Conservation (phyloP, 2,888 invertebrate species). For the Calameuta filiformis region DNA sequence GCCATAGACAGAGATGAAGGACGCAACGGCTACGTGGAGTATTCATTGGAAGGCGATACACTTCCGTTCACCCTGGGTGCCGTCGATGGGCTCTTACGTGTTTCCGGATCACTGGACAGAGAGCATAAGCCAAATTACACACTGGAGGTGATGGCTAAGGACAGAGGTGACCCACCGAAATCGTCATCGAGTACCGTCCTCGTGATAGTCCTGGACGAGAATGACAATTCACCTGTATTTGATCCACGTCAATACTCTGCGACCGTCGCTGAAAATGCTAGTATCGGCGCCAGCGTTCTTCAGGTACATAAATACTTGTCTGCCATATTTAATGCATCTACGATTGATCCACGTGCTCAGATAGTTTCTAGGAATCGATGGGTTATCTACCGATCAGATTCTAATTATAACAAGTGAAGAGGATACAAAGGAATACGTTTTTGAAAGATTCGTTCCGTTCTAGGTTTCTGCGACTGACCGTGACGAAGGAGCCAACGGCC, state of each 20-base stretch:
- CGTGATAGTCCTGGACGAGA: slow-evolving; percentile 85
- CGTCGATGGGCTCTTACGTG: slow-evolving; percentile 87
- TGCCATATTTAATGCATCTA: not conserved
- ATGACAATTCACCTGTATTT: slow-evolving; percentile 90
- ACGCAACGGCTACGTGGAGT: slow-evolving; percentile 90
- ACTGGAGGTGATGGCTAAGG: slow-evolving; percentile 83
- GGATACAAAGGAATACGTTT: not conserved
- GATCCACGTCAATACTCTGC: slow-evolving; percentile 91
- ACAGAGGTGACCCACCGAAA: slow-evolving; percentile 87
- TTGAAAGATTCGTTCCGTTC: slow-evolving; percentile 21
- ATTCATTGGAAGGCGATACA: slow-evolving; percentile 74
- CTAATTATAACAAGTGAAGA: not conserved
- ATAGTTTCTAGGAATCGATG: not conserved
- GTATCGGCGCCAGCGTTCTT: slow-evolving; percentile 89
- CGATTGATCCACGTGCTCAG: not conserved
- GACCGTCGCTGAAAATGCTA: slow-evolving; percentile 92
- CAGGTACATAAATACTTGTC: slow-evolving; percentile 69
- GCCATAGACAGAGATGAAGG: slow-evolving; percentile 92
- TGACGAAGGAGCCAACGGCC: slow-evolving; percentile 90
- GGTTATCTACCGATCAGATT: not conserved
- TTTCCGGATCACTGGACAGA: slow-evolving; percentile 88
- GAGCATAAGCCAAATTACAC: slow-evolving; percentile 82
- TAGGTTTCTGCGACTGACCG: slow-evolving; percentile 90
- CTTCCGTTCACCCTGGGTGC: slow-evolving; percentile 84
- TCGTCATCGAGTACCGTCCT: slow-evolving; percentile 76